phyloP scores from a whole-genome alignment of 37 sponge, comb jelly and placozoan genomes.

The Spongia lamella region DNA sequence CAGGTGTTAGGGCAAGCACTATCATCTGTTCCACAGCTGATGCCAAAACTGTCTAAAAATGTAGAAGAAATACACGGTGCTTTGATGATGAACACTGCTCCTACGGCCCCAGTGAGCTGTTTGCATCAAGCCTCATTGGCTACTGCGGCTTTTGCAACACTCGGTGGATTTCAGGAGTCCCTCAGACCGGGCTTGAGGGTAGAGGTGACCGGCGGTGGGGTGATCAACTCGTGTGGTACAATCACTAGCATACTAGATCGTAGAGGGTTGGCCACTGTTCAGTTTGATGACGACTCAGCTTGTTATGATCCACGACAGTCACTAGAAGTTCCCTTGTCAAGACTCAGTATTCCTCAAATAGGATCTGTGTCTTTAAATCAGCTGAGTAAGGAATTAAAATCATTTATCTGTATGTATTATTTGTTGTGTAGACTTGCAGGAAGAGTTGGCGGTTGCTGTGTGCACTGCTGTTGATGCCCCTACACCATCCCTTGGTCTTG shows the following conservation, averaged over 20 bases:
- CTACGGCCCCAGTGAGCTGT: conserved; percentile 35
- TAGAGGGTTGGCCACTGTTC: conserved; percentile 74
- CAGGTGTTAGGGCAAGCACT: conserved; percentile 60
- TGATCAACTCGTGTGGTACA: conserved; percentile 43
- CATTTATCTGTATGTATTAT: conserved; percentile 7
- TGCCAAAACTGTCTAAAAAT: conserved; percentile 51
- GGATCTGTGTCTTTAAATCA: conserved; percentile 62
- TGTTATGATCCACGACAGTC: conserved; percentile 52
- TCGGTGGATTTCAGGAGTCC: conserved; percentile 94
- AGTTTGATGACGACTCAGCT: conserved; percentile 47
- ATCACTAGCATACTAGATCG: conserved; percentile 71
- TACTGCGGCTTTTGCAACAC: conserved; percentile 87
- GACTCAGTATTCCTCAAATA: conserved; percentile 54
- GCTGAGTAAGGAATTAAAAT: conserved; percentile 21
- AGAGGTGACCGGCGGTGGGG: conserved; percentile 55
- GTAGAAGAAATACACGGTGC: conserved; percentile 13
- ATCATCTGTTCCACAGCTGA: conserved; percentile 22
- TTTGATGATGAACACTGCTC: conserved; percentile 40
- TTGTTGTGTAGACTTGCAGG: too few species aligned
- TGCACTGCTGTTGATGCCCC: conserved; percentile 32
- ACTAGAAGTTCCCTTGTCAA: conserved; percentile 72
- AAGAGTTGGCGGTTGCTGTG: conserved; percentile 22
- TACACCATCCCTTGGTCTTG: conserved; percentile 31
- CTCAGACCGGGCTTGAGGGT: conserved; percentile 75
- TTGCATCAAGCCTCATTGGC: conserved; percentile 64